Base-by-base conservation (phyloP, 2,888 invertebrate genomes). In the Ariolimax columbianus region DNA sequence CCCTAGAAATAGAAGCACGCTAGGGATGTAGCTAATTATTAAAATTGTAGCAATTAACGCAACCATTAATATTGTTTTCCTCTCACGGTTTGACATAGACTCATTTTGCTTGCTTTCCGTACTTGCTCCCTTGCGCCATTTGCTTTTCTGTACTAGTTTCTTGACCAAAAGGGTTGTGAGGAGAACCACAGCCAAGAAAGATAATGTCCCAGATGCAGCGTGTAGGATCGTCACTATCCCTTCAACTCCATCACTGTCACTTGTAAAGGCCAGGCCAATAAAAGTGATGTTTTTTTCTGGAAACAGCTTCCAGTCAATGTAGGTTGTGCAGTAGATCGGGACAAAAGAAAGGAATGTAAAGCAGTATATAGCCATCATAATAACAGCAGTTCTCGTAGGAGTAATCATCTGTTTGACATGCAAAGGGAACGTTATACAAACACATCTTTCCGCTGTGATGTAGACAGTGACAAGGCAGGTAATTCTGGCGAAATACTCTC, bases 401-500 rank as follows among this genome's bases (percentile, higher is more conserved):
- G 82, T 82, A 17, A 82, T 63, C 40, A 82, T 73, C 33, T 40
- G 55, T 30, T 75, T 82, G 9, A 82, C 43, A 4, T 38, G 73
- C 19, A 82, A 40, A 17, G 82, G 82, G 63, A 82, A 63, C 14
- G 43, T 40, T 3, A 82, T 38, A 59, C 82, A 75, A 14, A 82
- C 11, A 63, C 73, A 82, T 43, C 75, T 73, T 59, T 82, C 82
- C 1, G 75, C 59, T 33, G 75, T 59, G 59, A 82, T 75, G 33
- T 63, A 82, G 9, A 63, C 82, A 0, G 82, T 82, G 40, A 73
- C 38, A 38, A 70, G 47, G 26, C 33, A 40, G 7, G 75, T 75
- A 36, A 82, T 75, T 30, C 82, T 43, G 43, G 73, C n/a, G n/a
- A 82, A 82, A 38, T 63, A 82, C 11, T 43, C 82, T 7, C 59